phyloP scores from a whole-genome alignment of 1,140 invertebrate species.

The Tachypleus tridentatus region DNA sequence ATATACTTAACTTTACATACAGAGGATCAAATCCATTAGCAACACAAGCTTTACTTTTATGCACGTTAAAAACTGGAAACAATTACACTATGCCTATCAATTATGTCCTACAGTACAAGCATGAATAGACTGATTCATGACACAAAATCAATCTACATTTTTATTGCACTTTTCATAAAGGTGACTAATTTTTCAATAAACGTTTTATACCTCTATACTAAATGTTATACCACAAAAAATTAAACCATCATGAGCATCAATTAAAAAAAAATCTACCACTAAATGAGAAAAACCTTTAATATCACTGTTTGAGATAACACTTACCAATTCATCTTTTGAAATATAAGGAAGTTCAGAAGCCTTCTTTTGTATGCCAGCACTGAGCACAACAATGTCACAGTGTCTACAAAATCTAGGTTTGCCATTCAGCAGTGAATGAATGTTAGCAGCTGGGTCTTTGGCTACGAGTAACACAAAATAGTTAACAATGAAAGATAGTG shows the following conservation, averaged over 20 bases:
- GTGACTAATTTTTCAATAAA: too few relatives aligned
- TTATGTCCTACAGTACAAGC: too few relatives aligned
- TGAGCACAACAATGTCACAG: conserved; percentile 78
- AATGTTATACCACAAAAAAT: neutral
- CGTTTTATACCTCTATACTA: neutral
- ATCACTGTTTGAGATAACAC: conserved; percentile 15
- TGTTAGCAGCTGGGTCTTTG: conserved; percentile 45
- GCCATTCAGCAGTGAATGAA: conserved; percentile 71
- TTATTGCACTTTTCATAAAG: too few relatives aligned
- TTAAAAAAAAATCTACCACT: too few relatives aligned
- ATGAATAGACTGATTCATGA: too few relatives aligned
- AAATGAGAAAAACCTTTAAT: too few relatives aligned
- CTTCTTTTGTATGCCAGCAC: conserved; percentile 57
- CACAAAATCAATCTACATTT: too few relatives aligned
- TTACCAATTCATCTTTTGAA: conserved; percentile 34
- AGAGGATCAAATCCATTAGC: too few relatives aligned
- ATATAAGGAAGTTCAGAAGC: conserved; percentile 54
- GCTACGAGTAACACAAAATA: conserved; percentile 23
- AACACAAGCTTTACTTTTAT: too few relatives aligned
- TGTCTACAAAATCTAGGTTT: conserved; percentile 82
- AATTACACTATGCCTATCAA: too few relatives aligned
- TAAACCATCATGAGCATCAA: conserved; percentile 11
- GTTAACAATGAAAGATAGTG: neutral
- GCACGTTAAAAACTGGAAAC: too few relatives aligned
- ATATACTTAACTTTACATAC: too few relatives aligned